phyloP scores from a whole-genome alignment of 2,113 vertebrate genomes.

The Etheostoma cragini region DNA sequence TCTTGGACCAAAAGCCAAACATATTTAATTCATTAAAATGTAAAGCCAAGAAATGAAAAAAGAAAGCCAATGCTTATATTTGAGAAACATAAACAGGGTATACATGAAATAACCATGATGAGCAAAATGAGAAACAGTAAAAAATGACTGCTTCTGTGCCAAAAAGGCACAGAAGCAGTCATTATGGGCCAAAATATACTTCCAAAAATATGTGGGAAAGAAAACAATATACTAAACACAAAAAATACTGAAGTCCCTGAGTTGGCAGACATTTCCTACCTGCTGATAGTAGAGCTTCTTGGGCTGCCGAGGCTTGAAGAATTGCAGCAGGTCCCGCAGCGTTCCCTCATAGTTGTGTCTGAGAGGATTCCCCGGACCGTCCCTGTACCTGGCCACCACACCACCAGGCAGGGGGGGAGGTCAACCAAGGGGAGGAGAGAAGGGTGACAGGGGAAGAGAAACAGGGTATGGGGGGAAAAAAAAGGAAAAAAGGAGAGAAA shows the following conservation, averaged over 20 bases:
- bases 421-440: slow-evolving; percentile 41
- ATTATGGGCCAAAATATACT: background rate
- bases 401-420: slow-evolving; percentile 80
- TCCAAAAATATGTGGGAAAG: background rate
- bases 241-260: too few species aligned
- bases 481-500: background rate
- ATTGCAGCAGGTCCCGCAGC: slow-evolving; percentile 97
- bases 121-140: background rate
- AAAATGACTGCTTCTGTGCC: too few species aligned
- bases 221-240: background rate
- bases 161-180: background rate
- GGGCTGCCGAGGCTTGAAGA: slow-evolving; percentile 99
- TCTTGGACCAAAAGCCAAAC: background rate
- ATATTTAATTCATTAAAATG: background rate
- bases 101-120: background rate
- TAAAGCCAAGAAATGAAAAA: background rate
- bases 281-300: slow-evolving; percentile 99
- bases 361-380: slow-evolving; percentile 99
- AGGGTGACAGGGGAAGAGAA: slow-evolving; percentile 10
- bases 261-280: slow-evolving; percentile 76
- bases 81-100: background rate
- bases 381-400: slow-evolving; percentile 92
- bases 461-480: background rate
- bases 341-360: slow-evolving; percentile 99
- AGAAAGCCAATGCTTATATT: background rate